Evolutionary conservation across 2,797 vertebrate genomes (phyloP).

Genomic region (Momotus momota): DNA sequence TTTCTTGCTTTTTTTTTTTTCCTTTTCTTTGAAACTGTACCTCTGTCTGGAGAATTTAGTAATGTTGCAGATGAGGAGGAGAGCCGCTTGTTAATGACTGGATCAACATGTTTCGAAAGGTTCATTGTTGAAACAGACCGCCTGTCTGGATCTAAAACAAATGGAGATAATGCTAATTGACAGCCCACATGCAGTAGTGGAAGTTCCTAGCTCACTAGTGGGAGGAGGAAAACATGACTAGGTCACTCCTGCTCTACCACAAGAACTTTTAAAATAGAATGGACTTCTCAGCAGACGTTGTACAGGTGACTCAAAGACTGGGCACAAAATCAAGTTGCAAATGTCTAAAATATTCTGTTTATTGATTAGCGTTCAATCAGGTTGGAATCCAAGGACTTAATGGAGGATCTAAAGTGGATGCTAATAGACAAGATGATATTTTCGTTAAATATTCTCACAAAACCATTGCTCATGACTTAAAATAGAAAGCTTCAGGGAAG

Average conservation of each 20-base stretch:
- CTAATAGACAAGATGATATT: neutral
- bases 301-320: slow-evolving; percentile 76
- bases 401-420: neutral
- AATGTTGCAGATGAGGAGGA: slow-evolving; percentile 97
- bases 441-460: neutral
- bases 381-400: neutral
- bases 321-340: slow-evolving; percentile 61
- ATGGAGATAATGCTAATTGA: slow-evolving; percentile 85
- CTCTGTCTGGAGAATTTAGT: slow-evolving; percentile 96
- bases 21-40: slow-evolving; percentile 81
- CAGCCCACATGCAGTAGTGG: slow-evolving; percentile 76
- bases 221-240: slow-evolving; percentile 61
- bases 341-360: neutral
- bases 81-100: slow-evolving; percentile 96
- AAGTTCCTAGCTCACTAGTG: slow-evolving; percentile 66
- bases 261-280: slow-evolving; percentile 65
- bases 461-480: neutral
- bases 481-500: neutral
- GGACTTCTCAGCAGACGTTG: slow-evolving; percentile 56
- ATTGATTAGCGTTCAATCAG: neutral
- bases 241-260: slow-evolving; percentile 68
- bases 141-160: slow-evolving; percentile 95
- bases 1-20: slow-evolving; percentile 55
- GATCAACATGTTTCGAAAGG: slow-evolving; percentile 95
- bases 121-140: slow-evolving; percentile 97